These are phyloP conservation scores for Gambusia yucatana DNA, from an alignment of 2,797 vertebrate genomes.

Conservation along the genomic window DNA sequence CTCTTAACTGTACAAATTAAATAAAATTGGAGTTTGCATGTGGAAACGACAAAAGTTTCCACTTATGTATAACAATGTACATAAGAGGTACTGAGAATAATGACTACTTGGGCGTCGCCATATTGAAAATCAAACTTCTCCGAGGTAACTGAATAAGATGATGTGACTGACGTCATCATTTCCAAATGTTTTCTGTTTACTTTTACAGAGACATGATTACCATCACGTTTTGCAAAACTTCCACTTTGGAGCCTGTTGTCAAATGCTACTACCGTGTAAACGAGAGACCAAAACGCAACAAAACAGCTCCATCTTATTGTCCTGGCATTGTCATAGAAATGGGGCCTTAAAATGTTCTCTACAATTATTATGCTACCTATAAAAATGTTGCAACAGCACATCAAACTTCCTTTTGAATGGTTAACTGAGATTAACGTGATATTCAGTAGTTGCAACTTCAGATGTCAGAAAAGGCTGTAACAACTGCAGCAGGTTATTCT, in stretches of 20 bases:
- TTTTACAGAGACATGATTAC: no score
- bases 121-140: background rate
- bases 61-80: background rate
- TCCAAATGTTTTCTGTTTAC: background rate
- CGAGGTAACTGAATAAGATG: background rate
- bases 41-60: background rate
- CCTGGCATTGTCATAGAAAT: background rate
- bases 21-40: background rate
- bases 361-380: constrained; percentile 25
- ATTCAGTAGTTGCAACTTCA: background rate
- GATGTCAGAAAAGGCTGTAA: background rate
- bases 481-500: background rate
- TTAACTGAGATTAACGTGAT: constrained; percentile 18
- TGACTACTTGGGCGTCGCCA: background rate
- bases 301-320: background rate
- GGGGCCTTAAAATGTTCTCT: constrained; percentile 19
- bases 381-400: constrained; percentile 43
- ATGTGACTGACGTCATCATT: background rate
- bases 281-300: background rate
- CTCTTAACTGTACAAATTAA: no score
- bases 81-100: background rate
- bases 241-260: background rate
- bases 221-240: no score
- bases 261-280: background rate
- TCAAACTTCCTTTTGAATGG: constrained; percentile 25